Evolutionary conservation across 1,140 invertebrate genomes (phyloP).

Genomic region (Drosophila kohkoa): DNA sequence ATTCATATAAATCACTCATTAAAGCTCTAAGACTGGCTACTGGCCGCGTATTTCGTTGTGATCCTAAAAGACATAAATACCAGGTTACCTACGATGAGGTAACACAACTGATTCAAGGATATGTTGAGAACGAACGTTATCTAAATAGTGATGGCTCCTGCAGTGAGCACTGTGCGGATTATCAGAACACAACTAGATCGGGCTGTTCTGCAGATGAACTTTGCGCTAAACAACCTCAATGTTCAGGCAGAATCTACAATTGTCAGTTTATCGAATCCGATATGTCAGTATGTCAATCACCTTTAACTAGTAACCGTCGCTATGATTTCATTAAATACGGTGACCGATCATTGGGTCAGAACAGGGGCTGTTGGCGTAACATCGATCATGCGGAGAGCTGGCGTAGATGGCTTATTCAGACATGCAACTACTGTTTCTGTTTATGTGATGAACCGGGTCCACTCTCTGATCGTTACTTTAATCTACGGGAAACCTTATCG

Average conservation of each 20-base stretch:
- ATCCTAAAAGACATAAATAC: neutral
- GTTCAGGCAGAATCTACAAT: neutral
- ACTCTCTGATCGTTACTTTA: constrained; percentile 2
- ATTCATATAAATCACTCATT: neutral
- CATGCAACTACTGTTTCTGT: constrained; percentile 1
- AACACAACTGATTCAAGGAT: constrained; percentile 1
- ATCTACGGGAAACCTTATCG: neutral
- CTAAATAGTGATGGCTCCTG: neutral
- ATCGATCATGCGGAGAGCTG: neutral
- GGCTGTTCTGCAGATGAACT: neutral
- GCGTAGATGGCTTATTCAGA: neutral
- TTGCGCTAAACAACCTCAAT: neutral
- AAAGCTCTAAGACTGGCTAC: neutral
- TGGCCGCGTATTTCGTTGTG: neutral
- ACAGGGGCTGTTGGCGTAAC: neutral
- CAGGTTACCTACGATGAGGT: constrained; percentile 4
- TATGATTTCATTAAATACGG: neutral
- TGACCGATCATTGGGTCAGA: neutral
- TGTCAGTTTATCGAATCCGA: neutral
- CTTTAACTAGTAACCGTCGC: neutral
- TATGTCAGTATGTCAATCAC: neutral
- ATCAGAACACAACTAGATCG: neutral
- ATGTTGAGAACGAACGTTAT: neutral
- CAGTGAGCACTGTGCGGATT: neutral
- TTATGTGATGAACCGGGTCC: constrained; percentile 2